phyloP scores from a whole-genome alignment of 2,888 invertebrate genomes.

The Microctonus brassicae region DNA sequence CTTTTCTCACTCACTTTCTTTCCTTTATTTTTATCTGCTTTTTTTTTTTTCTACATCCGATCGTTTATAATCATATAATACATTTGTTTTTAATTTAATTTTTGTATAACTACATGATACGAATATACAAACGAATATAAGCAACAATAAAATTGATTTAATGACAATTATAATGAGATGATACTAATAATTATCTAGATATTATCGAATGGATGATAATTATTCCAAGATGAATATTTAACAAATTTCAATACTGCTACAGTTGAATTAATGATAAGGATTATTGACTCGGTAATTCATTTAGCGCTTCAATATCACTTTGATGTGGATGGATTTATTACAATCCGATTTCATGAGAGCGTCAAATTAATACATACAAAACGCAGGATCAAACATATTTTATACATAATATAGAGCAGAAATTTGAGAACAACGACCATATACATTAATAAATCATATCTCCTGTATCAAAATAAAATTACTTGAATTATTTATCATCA shows the following conservation, averaged over 20 bases:
- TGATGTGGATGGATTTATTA: slow-evolving; percentile 8
- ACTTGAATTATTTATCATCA: slow-evolving; percentile 9
- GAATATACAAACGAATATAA: neutral
- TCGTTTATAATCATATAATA: neutral
- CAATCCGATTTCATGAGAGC: slow-evolving; percentile 7
- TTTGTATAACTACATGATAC: too few species aligned
- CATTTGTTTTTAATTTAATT: neutral
- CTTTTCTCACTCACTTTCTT: too few species aligned
- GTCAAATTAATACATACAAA: neutral
- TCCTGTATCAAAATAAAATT: neutral
- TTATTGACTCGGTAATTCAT: neutral
- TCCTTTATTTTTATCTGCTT: too few species aligned
- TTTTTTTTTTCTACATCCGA: neutral
- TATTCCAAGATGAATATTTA: neutral
- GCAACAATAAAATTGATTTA: neutral
- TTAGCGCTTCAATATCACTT: neutral
- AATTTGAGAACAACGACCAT: slow-evolving; percentile 14
- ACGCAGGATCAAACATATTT: neutral
- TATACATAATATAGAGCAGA: neutral
- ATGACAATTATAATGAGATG: neutral
- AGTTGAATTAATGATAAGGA: neutral
- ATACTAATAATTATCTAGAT: neutral
- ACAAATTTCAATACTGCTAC: neutral
- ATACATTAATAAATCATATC: slow-evolving; percentile 3
- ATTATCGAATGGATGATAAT: neutral